Evolutionary conservation across 2,888 invertebrate genomes (phyloP).

Genomic region (Chorisops tibialis): DNA sequence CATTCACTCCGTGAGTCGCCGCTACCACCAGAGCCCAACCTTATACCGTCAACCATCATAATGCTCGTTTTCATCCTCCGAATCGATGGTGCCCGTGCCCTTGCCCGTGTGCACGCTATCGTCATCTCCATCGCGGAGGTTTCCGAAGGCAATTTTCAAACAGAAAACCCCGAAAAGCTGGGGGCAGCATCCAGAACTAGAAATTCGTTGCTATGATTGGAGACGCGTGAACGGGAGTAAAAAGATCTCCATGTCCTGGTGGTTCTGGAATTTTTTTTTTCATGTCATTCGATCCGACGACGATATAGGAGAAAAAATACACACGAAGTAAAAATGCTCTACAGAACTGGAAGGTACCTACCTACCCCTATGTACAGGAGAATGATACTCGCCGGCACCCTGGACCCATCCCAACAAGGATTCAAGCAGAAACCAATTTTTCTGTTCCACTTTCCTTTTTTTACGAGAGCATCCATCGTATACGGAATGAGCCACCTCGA

Average conservation of each 20-base stretch:
- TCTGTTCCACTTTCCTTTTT: conserved; percentile 2
- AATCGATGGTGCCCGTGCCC: not conserved
- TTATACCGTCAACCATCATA: not conserved
- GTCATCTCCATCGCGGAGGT: too few species aligned
- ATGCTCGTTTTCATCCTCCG: not conserved
- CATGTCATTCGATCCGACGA: not conserved
- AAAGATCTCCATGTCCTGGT: not conserved
- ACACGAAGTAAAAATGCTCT: not conserved
- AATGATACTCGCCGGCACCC: not conserved
- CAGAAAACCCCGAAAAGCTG: too few species aligned
- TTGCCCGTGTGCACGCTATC: too few species aligned
- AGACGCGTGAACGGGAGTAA: not conserved
- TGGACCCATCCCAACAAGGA: too few species aligned
- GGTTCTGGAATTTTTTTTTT: not conserved
- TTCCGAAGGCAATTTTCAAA: too few species aligned
- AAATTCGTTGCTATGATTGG: too few species aligned
- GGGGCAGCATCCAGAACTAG: too few species aligned
- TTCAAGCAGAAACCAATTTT: not conserved
- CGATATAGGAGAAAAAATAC: not conserved
- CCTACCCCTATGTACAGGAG: not conserved
- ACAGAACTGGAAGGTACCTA: not conserved
- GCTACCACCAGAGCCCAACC: not conserved
- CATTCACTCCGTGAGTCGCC: not conserved
- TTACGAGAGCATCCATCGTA: not conserved
- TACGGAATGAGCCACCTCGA: too few species aligned